These are phyloP conservation scores for Meleagris gallopavo DNA, from an alignment of 2,113 vertebrate genomes.

Conservation along the genomic window DNA sequence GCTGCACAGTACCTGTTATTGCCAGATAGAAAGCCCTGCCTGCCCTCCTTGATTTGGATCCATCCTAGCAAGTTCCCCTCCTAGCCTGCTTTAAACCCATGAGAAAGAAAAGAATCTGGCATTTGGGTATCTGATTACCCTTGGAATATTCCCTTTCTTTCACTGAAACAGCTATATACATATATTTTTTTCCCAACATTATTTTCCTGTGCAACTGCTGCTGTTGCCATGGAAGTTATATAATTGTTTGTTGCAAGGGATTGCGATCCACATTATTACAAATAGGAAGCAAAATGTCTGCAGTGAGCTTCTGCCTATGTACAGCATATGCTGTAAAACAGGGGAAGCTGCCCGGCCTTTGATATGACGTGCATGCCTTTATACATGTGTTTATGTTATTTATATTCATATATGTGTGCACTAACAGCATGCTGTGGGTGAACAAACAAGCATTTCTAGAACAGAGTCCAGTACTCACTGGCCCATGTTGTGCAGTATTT, in stretches of 20 bases:
- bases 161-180: background rate
- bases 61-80: too few relatives aligned
- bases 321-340: background rate
- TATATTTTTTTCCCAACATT: background rate
- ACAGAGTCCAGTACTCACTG: background rate
- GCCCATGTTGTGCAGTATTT: fast-evolving
- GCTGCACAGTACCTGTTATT: fast-evolving
- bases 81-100: background rate
- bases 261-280: background rate
- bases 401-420: background rate
- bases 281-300: constrained; percentile 4
- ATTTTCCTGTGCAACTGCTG: background rate
- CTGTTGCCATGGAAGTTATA: constrained; percentile 45
- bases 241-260: background rate
- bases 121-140: background rate
- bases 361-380: background rate
- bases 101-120: background rate
- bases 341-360: background rate
- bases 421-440: background rate
- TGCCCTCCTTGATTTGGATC: background rate
- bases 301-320: background rate
- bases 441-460: background rate
- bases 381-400: background rate
- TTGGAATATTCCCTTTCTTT: background rate
- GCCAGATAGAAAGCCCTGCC: background rate